Evolutionary conservation across 2,888 invertebrate genomes (phyloP), one percentile per base, ranked within the genome.

Genomic region (Tromatobia lineatoria): DNA sequence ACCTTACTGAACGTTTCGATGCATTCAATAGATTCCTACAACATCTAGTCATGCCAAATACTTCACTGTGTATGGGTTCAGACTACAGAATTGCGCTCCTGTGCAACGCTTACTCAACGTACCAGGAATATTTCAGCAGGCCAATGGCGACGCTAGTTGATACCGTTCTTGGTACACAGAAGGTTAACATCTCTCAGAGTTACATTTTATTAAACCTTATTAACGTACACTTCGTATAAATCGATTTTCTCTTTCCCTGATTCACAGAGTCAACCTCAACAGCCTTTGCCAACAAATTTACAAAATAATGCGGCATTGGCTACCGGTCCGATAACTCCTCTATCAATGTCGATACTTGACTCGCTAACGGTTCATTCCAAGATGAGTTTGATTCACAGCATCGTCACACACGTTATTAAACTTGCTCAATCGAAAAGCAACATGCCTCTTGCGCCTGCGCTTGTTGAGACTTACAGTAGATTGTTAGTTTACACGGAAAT

Each of bases 31-130:
- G 98, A 94, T 98, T 97, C 91, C 94, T 99, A 11, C 98, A 98
- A 92, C 98, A 98, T 92, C 94, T 98, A 42, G 96, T 97, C 85
- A 96, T 97, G 88, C 97, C 97, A 2, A 97, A 95, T 90, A 96
- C 96, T 45, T 95, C 96, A 13, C 94, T 97, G 81, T 95, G 96
- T 50, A 97, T 97, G 96, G 97, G 97, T 0, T 96, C 97, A 47
- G 99, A 99, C 94, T 99, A 97, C 93, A 96, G 98, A 83, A 98
- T 99, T 87, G 97, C 99, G 0, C 94, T 99, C 42, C 95, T 99
- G 0, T 99, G 99, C 93, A 99, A 99, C 94, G 99, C 99, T 0
- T 99, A 98, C 91, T 98, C 98, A 1, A 99, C 99, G 0, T 98
- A 98, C 94, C 97, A 97, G 91, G 98, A 99, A 88, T 97, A 96